A percentile compares a stretch with the other conserved stretches of the same genome.
Conservation (phyloP, 2,113 vertebrate genomes). For the Chaenocephalus aceratus region DNA sequence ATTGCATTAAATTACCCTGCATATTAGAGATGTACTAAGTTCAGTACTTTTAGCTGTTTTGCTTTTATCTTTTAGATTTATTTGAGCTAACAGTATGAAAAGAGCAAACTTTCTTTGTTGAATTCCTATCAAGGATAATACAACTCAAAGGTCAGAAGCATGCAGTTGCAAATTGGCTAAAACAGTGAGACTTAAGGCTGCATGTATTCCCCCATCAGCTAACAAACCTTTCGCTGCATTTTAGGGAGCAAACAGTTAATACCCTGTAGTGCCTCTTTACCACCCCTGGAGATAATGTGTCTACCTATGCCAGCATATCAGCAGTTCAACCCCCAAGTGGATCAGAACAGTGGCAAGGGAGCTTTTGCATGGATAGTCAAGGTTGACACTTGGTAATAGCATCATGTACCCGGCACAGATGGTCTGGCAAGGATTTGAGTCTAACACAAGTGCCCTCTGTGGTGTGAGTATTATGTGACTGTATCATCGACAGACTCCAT, state of each 20-base stretch:
- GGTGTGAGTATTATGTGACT: constrained; percentile 44
- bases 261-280: constrained; percentile 1
- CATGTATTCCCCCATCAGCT: neutral
- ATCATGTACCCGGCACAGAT: constrained; percentile 20
- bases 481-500: constrained; percentile 51
- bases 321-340: neutral
- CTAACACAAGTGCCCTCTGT: constrained; percentile 39
- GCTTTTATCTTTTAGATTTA: too few relatives aligned
- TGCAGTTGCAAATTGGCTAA: constrained; percentile 1
- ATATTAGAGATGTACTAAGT: neutral
- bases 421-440: constrained; percentile 21
- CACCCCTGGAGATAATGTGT: constrained; percentile 1
- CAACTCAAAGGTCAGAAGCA: constrained; percentile 23
- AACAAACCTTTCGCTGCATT: constrained; percentile 8
- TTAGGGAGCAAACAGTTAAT: constrained; percentile 12
- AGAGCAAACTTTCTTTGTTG: neutral
- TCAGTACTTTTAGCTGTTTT: neutral
- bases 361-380: constrained; percentile 28
- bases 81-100: neutral
- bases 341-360: constrained; percentile 2
- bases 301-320: constrained; percentile 6
- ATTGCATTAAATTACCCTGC: neutral
- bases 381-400: constrained; percentile 19
- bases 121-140: neutral
- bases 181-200: neutral